Evolutionary conservation across 37 sponge, comb jelly and placozoan genomes (phyloP), one percentile per base, ranked within the genome.

Genomic region (Haliclona indistincta): DNA sequence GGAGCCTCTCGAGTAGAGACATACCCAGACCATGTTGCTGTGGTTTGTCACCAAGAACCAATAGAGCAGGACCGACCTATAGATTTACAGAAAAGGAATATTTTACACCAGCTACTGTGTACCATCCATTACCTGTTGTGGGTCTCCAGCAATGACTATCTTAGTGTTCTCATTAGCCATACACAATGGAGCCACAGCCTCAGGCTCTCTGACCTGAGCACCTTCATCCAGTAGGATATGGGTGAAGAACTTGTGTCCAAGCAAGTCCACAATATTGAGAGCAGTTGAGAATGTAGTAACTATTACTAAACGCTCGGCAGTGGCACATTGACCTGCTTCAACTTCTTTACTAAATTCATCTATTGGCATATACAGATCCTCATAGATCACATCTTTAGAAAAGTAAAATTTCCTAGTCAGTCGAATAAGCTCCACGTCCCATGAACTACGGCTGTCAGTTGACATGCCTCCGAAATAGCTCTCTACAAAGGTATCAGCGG

Each of bases 61-160:
- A 58, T 23, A 78, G 36, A 22, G 73, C 47, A 41, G 87, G 92
- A 34, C 91, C 91, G 71, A 91, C 86, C 91, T 91, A 51, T 25
- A 81, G 10, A 42, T n/a, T n/a, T n/a, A n/a, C n/a, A 33, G n/a
- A 42, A n/a, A 11, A 44, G 17, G 63, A 72, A 5, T 25, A 38
- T 36, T 23, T 13, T 4, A 2, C 19, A 7, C 49, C 35, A 72
- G 2, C 8, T 51, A 4, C 10, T 47, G n/a, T n/a, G n/a, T n/a
- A n/a, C n/a, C n/a, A n/a, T n/a, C n/a, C n/a, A n/a, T 7, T 62
- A 71, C 81, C 84, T 83, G 84, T 36, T 68, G 19, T 35, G 61
- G 29, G 19, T 83, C 84, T 43, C 84, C 84, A 60, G 68, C 84
- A 45, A 83, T 75, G 17, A 83, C 39, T 15, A 83, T 20, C 3